A percentile compares a stretch with the other conserved stretches of the same genome.
These are phyloP conservation scores for Andrena bucephala DNA, from an alignment of 2,888 invertebrate genomes.

Conservation along the genomic window DNA sequence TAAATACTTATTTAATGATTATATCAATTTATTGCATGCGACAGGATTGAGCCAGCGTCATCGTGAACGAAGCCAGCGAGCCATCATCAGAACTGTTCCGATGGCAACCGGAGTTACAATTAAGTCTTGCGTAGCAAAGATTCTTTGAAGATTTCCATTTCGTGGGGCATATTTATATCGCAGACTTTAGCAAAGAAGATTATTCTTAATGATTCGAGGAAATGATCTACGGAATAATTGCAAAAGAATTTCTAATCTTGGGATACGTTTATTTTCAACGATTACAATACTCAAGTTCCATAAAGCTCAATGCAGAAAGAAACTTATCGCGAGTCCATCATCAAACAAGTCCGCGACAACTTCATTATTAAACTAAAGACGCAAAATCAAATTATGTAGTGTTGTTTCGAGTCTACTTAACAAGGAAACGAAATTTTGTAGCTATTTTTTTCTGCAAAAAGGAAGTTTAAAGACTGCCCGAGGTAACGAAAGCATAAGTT, in stretches of 20 bases:
- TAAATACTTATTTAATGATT: constrained; percentile 49
- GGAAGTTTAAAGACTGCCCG: neutral
- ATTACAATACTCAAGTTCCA: neutral
- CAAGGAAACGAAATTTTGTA: constrained; percentile 21
- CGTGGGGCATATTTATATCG: constrained; percentile 3
- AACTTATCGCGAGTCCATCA: neutral
- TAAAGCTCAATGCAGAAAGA: neutral
- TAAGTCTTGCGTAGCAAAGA: constrained; percentile 25
- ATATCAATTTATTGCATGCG: constrained; percentile 82
- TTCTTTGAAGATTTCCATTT: constrained; percentile 17
- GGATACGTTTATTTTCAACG: neutral
- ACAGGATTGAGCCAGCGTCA: constrained; percentile 80
- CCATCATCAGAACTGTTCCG: constrained; percentile 60
- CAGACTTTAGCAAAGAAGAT: constrained; percentile 8
- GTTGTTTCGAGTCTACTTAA: constrained; percentile 16
- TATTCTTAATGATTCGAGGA: neutral
- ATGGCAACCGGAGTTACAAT: constrained; percentile 32
- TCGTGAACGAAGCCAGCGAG: constrained; percentile 71
- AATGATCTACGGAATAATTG: neutral
- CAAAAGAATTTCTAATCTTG: neutral
- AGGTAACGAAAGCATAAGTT: constrained; percentile 4
- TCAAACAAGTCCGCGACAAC: constrained; percentile 32
- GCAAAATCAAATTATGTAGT: constrained; percentile 30
- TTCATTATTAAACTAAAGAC: constrained; percentile 28
- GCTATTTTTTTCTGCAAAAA: constrained; percentile 10